A percentile compares a stretch with the other conserved stretches of the same genome.
These are phyloP conservation scores for Mesoligia furuncula DNA, from an alignment of 2,888 invertebrate species.

Conservation along the genomic window DNA sequence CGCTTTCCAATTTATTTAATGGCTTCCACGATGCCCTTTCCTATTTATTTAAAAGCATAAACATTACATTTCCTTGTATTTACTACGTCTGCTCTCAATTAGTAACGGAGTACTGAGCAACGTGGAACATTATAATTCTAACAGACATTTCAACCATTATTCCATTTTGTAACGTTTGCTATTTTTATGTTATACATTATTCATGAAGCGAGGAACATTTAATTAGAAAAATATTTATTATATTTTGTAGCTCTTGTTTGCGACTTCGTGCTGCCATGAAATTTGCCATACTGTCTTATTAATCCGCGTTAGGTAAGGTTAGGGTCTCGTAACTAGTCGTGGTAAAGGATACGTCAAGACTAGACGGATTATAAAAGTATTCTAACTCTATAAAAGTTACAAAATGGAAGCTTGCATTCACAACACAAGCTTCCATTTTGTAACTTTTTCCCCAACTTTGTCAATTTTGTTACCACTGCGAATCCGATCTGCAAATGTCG, in stretches of 20 bases:
- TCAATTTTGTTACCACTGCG: conserved; percentile 31
- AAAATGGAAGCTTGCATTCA: no score
- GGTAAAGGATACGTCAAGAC: not conserved
- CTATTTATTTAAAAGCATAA: conserved; percentile 64
- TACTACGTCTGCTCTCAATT: conserved; percentile 47
- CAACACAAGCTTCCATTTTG: not conserved
- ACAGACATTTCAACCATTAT: conserved; percentile 5
- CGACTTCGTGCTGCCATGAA: no score
- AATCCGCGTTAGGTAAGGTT: not conserved
- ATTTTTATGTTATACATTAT: not conserved
- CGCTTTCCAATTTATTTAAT: conserved; percentile 63
- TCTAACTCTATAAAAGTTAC: no score
- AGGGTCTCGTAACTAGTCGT: not conserved
- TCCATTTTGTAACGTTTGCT: not conserved
- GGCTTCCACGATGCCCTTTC: conserved; percentile 42
- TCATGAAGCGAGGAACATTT: not conserved
- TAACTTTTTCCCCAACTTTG: conserved; percentile 15
- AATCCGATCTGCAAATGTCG: conserved; percentile 57
- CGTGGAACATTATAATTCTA: conserved; percentile 20
- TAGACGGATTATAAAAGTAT: no score
- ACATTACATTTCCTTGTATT: conserved; percentile 55
- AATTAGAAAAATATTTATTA: not conserved
- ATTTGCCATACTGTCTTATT: not conserved
- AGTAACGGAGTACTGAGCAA: conserved; percentile 29
- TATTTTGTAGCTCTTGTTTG: not conserved